Percentiles rank a stretch among this genome's conserved stretches.
Evolutionary conservation across 2,797 vertebrate genomes (phyloP).

Genomic region (Poliocrania exsul): DNA sequence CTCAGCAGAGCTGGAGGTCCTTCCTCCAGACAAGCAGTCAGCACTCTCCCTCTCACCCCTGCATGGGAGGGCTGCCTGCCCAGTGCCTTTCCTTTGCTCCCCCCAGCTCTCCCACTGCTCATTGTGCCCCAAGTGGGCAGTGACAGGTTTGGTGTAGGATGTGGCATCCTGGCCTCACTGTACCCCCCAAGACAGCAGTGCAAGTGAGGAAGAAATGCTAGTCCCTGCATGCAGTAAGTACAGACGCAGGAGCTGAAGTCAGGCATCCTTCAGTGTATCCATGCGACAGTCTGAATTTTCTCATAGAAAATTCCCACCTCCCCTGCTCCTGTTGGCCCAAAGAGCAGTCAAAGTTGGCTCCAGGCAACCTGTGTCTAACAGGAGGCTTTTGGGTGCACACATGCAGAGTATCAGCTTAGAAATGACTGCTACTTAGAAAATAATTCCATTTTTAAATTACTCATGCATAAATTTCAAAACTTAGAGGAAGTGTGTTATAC

Average conservation of each 20-base stretch:
- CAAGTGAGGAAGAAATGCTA: rapidly evolving
- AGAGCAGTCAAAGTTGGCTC: background rate
- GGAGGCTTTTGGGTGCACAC: background rate
- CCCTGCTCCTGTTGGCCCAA: background rate
- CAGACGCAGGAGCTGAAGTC: background rate
- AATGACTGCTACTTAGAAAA: background rate
- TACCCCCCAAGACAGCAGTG: background rate
- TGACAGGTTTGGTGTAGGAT: rapidly evolving
- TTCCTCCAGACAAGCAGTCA: background rate
- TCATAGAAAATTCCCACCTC: background rate
- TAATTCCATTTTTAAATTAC: background rate
- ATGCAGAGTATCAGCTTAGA: background rate
- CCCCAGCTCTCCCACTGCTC: rapidly evolving
- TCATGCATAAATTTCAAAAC: background rate
- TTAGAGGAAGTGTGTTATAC: background rate
- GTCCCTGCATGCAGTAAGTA: no score
- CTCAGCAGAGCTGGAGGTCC: background rate
- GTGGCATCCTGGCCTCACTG: background rate
- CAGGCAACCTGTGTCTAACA: background rate
- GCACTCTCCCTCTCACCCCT: background rate
- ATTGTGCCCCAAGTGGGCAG: background rate
- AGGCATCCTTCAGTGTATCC: background rate
- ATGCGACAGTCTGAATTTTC: background rate
- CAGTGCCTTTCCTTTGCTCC: background rate
- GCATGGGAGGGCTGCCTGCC: background rate